Conservation (phyloP, 2,888 invertebrate species). For the Tenthredo livida region DNA sequence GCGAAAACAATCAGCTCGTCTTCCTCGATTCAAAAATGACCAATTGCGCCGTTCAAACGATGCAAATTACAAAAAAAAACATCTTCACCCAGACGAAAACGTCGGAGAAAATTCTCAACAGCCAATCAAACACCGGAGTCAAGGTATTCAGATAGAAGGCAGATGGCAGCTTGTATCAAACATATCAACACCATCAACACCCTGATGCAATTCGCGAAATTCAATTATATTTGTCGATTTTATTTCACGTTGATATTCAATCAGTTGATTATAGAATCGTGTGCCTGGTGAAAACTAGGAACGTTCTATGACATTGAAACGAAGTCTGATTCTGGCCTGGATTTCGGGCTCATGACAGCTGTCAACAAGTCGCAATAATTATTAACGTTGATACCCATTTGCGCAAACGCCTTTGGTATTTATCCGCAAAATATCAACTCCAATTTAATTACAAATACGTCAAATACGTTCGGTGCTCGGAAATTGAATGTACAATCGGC, state of each 20-base stretch:
- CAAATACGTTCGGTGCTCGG: background rate
- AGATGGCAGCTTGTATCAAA: background rate
- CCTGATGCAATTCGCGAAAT: background rate
- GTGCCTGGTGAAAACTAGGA: background rate
- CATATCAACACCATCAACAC: background rate
- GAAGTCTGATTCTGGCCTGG: background rate
- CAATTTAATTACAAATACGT: background rate
- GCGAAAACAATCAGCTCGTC: constrained; percentile 51
- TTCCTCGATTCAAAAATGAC: constrained; percentile 58
- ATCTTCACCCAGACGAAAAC: constrained; percentile 64
- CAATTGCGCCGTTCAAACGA: constrained; percentile 66
- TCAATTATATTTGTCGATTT: background rate
- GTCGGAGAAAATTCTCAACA: background rate
- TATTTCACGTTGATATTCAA: background rate
- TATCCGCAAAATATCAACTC: background rate
- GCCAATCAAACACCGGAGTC: background rate
- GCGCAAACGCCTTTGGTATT: background rate
- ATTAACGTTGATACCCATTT: background rate
- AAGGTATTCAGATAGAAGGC: background rate
- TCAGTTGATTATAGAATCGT: background rate
- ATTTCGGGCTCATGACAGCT: background rate
- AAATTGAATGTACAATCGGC: background rate
- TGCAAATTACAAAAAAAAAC: constrained; percentile 56
- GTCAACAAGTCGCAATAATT: background rate
- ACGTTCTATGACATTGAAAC: background rate